A percentile compares a stretch with the other conserved stretches of the same genome.
Evolutionary conservation across 2,888 invertebrate species (phyloP).

Genomic region (Drosophila pseudotakahashii): DNA sequence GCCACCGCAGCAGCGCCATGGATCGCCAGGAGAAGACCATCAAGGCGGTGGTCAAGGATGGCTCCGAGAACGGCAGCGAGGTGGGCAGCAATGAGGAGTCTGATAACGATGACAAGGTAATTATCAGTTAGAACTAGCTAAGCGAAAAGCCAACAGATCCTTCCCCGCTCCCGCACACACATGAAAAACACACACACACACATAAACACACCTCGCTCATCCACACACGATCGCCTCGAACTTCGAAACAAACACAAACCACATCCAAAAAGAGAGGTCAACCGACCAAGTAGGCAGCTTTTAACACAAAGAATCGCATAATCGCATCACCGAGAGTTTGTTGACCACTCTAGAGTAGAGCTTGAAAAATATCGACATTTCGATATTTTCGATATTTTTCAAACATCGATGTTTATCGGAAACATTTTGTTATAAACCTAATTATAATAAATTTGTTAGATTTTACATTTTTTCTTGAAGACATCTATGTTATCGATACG

Average conservation of each 20-base stretch:
- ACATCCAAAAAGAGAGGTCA: conserved; percentile 11
- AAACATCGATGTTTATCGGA: no score
- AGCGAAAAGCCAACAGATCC: conserved; percentile 32
- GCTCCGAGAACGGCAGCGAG: conserved; percentile 93
- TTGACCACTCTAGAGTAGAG: not conserved
- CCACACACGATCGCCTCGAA: conserved; percentile 10
- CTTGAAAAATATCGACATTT: no score
- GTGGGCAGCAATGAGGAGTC: conserved; percentile 93
- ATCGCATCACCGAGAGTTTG: not conserved
- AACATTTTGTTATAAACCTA: no score
- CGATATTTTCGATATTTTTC: no score
- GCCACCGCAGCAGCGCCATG: conserved; percentile 96
- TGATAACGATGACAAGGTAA: conserved; percentile 95
- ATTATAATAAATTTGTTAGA: no score
- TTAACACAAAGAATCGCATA: not conserved
- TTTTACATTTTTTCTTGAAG: no score
- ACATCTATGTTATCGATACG: no score
- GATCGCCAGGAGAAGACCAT: conserved; percentile 89
- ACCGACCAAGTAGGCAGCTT: conserved; percentile 7
- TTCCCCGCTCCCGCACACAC: conserved; percentile 17
- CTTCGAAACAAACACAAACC: conserved; percentile 6
- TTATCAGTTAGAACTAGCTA: conserved; percentile 67
- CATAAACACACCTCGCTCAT: conserved; percentile 1
- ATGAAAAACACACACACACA: conserved; percentile 7
- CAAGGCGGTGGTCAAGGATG: conserved; percentile 85